A percentile compares a stretch with the other conserved stretches of the same genome.
phyloP scores from a whole-genome alignment of 2,797 vertebrate species.

The Hemitrygon akajei region DNA sequence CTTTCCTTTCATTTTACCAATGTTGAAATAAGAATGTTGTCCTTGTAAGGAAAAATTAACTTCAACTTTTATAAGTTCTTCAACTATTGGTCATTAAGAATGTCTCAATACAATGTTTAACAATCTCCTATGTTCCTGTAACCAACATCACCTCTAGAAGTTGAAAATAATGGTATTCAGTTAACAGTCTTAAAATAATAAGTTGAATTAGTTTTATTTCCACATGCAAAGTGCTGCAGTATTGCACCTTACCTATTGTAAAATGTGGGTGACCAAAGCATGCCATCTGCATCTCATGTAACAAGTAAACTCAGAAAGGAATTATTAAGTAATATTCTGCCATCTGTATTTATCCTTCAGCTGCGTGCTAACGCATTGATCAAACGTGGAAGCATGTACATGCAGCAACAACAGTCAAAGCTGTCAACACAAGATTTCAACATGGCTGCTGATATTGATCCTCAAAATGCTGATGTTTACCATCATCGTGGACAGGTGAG shows the following conservation, averaged over 20 bases:
- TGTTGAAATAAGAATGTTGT: not conserved
- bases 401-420: conserved; percentile 92
- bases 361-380: conserved; percentile 90
- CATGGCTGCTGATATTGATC: conserved; percentile 86
- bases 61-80: not conserved
- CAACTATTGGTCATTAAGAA: not conserved
- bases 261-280: not conserved
- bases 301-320: not conserved
- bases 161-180: not conserved
- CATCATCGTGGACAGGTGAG: conserved; percentile 93
- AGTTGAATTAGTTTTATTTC: not conserved
- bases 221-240: no score
- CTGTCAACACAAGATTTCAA: conserved; percentile 93
- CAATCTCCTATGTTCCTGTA: no score
- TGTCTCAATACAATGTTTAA: not conserved
- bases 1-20: not conserved
- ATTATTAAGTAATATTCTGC: not conserved
- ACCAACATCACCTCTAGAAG: not conserved
- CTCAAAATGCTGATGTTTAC: conserved; percentile 88
- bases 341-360: conserved; percentile 51
- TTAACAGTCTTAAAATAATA: not conserved
- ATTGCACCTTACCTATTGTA: not conserved
- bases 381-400: conserved; percentile 96
- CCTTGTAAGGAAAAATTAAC: not conserved
- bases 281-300: not conserved